These are phyloP conservation scores for Anas platyrhynchos DNA, from an alignment of 2,113 vertebrate genomes.

Conservation along the genomic window DNA sequence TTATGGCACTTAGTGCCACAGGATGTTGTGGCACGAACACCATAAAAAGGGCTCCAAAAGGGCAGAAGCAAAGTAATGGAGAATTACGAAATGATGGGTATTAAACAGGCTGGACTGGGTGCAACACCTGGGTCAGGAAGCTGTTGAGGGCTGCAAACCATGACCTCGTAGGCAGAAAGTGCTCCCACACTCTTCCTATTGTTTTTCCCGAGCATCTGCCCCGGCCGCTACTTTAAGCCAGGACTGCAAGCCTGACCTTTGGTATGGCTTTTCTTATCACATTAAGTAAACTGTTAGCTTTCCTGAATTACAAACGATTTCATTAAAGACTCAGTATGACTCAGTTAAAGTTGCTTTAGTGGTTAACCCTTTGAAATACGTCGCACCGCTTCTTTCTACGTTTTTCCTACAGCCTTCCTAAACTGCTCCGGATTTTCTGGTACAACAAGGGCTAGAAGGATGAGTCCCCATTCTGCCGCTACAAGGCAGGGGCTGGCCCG, in stretches of 20 bases:
- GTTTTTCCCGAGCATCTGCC: background rate
- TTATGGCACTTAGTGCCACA: background rate
- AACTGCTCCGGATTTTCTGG: accelerated
- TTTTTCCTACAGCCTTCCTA: background rate
- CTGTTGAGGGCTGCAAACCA: background rate
- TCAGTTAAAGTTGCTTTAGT: background rate
- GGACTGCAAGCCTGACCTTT: background rate
- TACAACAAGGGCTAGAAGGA: background rate
- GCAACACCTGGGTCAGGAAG: background rate
- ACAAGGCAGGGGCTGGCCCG: background rate
- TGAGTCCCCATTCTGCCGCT: background rate
- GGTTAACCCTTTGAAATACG: background rate
- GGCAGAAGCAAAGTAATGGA: background rate
- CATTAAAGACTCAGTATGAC: background rate
- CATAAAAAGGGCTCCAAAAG: background rate
- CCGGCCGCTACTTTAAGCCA: accelerated
- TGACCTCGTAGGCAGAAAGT: background rate
- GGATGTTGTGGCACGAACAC: background rate
- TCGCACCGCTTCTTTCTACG: accelerated
- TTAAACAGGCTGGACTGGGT: background rate
- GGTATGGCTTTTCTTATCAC: background rate
- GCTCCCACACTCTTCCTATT: accelerated
- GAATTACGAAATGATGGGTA: background rate
- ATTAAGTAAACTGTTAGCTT: background rate
- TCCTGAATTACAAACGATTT: background rate